Evolutionary conservation across 2,113 vertebrate species (phyloP).

Genomic region (Chamaetylas fuelleborni): DNA sequence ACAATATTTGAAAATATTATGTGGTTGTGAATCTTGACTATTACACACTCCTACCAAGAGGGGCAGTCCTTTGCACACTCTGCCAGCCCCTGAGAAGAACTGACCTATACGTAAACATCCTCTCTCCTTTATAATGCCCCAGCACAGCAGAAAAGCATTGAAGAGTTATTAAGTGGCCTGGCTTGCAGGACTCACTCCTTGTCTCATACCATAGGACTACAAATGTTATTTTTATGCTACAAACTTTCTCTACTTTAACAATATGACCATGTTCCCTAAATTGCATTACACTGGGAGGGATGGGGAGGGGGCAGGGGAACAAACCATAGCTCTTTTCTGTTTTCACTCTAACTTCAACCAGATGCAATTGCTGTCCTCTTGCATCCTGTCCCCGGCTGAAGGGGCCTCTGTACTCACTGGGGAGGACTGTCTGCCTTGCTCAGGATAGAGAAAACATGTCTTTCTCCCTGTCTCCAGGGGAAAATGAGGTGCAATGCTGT

Average conservation of each 20-base stretch:
- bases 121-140: background rate
- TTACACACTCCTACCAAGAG: background rate
- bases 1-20: conserved; percentile 21
- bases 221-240: background rate
- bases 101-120: background rate
- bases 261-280: background rate
- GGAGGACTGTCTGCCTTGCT: background rate
- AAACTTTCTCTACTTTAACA: background rate
- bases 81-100: background rate
- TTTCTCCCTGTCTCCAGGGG: background rate
- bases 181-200: background rate
- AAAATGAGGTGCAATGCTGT: background rate
- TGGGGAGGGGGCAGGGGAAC: accelerated
- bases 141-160: background rate
- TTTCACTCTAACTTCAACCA: background rate
- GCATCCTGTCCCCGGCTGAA: accelerated
- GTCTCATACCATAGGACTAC: background rate
- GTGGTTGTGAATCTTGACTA: background rate
- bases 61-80: background rate
- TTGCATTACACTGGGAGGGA: background rate
- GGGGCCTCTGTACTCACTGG: accelerated
- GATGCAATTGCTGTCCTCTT: background rate
- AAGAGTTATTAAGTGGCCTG: background rate
- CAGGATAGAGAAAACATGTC: background rate
- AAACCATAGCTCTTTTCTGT: background rate